Conservation (phyloP, 2,113 vertebrate species). For the Oriolus oriolus region DNA sequence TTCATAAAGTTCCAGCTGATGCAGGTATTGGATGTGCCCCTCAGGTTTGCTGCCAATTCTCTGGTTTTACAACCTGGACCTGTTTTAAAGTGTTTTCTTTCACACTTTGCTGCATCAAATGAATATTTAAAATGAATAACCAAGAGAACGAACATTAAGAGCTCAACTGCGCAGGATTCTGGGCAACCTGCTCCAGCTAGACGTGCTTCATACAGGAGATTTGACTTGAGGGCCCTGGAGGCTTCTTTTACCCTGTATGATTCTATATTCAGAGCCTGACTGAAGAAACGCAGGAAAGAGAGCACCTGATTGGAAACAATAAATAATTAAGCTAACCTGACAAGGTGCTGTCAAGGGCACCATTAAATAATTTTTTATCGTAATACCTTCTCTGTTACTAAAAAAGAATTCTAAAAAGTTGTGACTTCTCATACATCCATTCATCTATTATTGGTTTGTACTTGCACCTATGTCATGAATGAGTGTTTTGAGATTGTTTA, state of each 20-base stretch:
- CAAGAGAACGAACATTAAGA: neutral
- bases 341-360: neutral
- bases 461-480: neutral
- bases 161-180: neutral
- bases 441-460: neutral
- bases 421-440: neutral
- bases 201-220: neutral
- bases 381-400: neutral
- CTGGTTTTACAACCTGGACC: neutral
- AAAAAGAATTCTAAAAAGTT: neutral
- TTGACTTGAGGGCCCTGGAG: neutral
- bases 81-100: neutral
- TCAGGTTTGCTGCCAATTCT: neutral
- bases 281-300: neutral
- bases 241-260: neutral
- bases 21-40: fast-evolving
- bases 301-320: neutral
- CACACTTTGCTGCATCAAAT: neutral
- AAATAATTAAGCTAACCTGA: neutral
- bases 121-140: neutral
- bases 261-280: neutral
- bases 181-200: neutral
- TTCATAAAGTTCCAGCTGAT: neutral
- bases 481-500: neutral
- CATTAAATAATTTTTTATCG: neutral